phyloP scores from a whole-genome alignment of 2,113 vertebrate species.

The Lipotes vexillifer region DNA sequence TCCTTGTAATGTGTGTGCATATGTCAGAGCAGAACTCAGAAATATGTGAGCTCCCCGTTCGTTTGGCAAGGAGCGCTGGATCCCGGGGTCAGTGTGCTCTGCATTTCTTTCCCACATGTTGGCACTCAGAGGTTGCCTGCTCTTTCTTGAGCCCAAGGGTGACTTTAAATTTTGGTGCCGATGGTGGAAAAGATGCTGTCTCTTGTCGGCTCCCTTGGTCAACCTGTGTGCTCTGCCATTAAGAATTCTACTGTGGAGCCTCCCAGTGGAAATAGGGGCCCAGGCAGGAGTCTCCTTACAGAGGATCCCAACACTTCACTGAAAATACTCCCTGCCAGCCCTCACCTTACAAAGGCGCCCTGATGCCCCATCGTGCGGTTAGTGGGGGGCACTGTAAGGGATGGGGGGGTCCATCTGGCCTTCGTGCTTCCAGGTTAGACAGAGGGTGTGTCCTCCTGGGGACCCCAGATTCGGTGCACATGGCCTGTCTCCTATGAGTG shows the following conservation, averaged over 20 bases:
- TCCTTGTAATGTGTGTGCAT: background rate
- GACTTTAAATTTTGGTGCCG: background rate
- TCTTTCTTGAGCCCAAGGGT: background rate
- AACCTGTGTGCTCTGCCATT: background rate
- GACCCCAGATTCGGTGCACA: accelerated
- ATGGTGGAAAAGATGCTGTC: accelerated
- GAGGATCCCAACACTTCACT: accelerated
- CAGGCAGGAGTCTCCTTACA: accelerated
- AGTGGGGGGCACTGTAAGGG: accelerated
- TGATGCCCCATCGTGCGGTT: accelerated
- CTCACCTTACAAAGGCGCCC: accelerated
- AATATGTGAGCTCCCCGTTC: accelerated
- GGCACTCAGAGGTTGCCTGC: accelerated
- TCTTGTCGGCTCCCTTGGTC: background rate
- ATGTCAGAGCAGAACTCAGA: background rate
- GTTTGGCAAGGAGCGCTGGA: background rate
- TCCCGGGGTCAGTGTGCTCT: accelerated
- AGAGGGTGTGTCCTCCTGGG: background rate
- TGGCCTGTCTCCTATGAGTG: accelerated
- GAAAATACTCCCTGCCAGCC: accelerated
- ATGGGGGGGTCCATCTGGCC: accelerated
- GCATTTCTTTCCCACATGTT: accelerated
- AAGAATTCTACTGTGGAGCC: accelerated
- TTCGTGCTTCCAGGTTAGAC: accelerated
- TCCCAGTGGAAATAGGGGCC: accelerated